Base-by-base conservation (phyloP, 2,888 invertebrate species). In the Orthosia cruda region DNA sequence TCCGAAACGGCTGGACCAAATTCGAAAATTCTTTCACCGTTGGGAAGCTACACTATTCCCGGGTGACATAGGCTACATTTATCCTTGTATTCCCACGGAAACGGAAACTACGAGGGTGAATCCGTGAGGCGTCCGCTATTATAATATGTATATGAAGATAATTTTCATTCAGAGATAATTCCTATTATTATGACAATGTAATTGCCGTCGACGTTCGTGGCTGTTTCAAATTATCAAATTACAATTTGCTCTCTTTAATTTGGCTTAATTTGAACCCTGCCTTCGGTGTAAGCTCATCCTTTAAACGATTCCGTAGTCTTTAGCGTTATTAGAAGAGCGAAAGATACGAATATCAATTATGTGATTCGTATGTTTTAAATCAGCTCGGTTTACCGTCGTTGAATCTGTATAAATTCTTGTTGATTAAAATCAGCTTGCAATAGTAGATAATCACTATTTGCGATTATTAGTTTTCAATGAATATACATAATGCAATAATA, bases 161-260 rank as follows among this genome's bases (percentile, higher is more conserved):
- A 86, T 81, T 86, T 58, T 73, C 65, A 80, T 84, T 77, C 67
- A 57, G 59, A 61, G 65, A 74, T 59, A 63, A 67, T 77, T 68
- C 57, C 58, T 67, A 74, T 77, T 80, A 74, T 77, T 71, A 74
- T 68, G 64, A 59, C 50, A 76, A 74, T 52, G 71, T 87, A 77
- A 84, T 79, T n/a, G n/a, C n/a, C n/a, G n/a, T n/a, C n/a, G n/a
- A 66, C 59, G 49, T 26, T 70, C 40, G 65, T 32, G 57, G 59
- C 57, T 66, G 72, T 74, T 86, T n/a, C n/a, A n/a, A n/a, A n/a
- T n/a, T n/a, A n/a, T 84, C 40, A 67, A 75, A 71, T 82, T 79
- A 72, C 16, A 82, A 77, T 81, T 62, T 54, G 62, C 40, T 73
- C 55, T 77, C 74, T 67, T 77, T 74, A 69, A 65, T 76, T 78